Conservation (phyloP, 2,113 vertebrate genomes). For the Hydropotes inermis region DNA sequence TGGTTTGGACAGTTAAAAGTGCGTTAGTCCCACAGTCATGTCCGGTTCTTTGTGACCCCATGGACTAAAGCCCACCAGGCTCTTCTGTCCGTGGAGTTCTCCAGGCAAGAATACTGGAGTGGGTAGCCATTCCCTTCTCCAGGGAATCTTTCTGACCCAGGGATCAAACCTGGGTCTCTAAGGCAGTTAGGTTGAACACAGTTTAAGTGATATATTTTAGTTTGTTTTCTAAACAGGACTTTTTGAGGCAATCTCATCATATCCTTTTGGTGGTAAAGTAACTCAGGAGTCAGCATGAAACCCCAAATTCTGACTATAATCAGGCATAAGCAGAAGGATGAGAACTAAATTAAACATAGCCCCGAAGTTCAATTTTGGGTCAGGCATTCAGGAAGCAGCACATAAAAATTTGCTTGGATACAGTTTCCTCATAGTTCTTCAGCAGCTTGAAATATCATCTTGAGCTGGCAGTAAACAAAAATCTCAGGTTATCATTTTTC, state of each 20-base stretch:
- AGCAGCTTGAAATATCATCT: constrained; percentile 75
- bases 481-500: neutral
- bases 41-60: neutral
- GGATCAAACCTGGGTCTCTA: neutral
- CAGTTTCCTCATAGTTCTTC: constrained; percentile 71
- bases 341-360: constrained; percentile 63
- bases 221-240: constrained; percentile 28
- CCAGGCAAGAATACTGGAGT: neutral
- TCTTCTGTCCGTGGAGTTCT: neutral
- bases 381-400: constrained; percentile 76
- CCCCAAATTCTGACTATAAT: constrained; percentile 20
- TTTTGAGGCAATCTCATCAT: neutral
- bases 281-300: constrained; percentile 63
- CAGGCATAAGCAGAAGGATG: constrained; percentile 53
- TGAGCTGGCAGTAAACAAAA: constrained; percentile 74
- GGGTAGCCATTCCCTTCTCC: neutral
- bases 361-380: constrained; percentile 70
- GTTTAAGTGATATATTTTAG: neutral
- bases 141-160: neutral
- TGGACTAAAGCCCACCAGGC: neutral
- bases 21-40: neutral
- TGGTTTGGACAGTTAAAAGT: neutral
- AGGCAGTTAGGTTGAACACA: neutral
- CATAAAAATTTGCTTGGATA: constrained; percentile 61
- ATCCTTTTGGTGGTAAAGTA: constrained; percentile 42